phyloP scores from a whole-genome alignment of 2,797 vertebrate genomes.

The Rhinella marina region DNA sequence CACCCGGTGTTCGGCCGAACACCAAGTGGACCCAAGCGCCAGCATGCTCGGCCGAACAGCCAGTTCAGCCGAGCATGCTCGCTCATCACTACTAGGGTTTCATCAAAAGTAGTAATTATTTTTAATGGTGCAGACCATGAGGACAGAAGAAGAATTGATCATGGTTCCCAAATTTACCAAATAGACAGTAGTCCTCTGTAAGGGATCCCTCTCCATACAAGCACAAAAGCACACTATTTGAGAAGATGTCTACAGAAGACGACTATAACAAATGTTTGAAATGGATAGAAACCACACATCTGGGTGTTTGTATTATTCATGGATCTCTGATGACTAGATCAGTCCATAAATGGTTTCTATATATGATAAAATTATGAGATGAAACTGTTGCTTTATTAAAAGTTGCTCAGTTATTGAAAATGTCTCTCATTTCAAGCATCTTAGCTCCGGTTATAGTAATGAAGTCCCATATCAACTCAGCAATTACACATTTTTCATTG shows the following conservation, averaged over 20 bases:
- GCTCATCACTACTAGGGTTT: no score
- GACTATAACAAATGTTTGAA: neutral
- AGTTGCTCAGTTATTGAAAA: slow-evolving; percentile 51
- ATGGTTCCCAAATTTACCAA: neutral
- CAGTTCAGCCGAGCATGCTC: no score
- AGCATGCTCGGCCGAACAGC: no score
- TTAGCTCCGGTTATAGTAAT: slow-evolving; percentile 69
- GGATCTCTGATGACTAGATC: no score
- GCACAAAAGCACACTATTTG: neutral
- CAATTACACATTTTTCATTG: slow-evolving; percentile 72
- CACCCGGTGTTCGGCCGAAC: no score
- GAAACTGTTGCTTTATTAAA: slow-evolving; percentile 49
- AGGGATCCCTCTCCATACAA: no score
- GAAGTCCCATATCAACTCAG: slow-evolving; percentile 67
- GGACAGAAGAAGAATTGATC: neutral
- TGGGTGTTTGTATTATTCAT: neutral
- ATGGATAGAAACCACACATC: neutral
- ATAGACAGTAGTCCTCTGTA: neutral
- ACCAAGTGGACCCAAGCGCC: no score
- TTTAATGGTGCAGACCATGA: neutral
- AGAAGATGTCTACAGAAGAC: neutral
- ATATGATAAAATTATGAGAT: neutral
- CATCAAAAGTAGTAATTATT: neutral
- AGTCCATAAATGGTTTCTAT: neutral
- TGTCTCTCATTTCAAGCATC: slow-evolving; percentile 64